Percentiles rank a stretch among this genome's conserved stretches.
These are phyloP conservation scores for Caenorhabditis parvicauda DNA, from an alignment of 2,888 invertebrate genomes.

Conservation along the genomic window DNA sequence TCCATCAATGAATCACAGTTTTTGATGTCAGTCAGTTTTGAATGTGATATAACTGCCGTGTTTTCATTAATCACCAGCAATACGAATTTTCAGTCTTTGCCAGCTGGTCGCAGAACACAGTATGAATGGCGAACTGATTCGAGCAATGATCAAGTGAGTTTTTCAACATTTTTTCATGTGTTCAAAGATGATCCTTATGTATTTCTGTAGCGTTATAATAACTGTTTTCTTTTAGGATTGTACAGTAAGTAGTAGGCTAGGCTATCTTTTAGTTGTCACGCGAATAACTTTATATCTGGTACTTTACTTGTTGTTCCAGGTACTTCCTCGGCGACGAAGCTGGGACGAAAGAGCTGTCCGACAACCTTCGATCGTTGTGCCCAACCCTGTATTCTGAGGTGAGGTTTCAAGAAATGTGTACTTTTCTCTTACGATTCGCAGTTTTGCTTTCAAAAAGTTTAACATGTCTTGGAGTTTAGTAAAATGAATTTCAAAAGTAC, in stretches of 20 bases:
- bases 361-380: conserved; percentile 82
- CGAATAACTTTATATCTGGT: neutral
- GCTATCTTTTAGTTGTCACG: conserved; percentile 1
- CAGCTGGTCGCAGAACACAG: conserved; percentile 37
- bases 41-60: too few relatives aligned
- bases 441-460: too few relatives aligned
- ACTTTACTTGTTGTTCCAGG: conserved; percentile 71
- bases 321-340: conserved; percentile 91
- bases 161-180: too few relatives aligned
- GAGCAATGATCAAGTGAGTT: conserved; percentile 41
- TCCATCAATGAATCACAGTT: too few relatives aligned
- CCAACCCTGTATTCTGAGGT: conserved; percentile 74
- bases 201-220: neutral
- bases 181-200: neutral
- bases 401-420: neutral
- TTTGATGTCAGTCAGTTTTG: too few relatives aligned
- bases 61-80: too few relatives aligned
- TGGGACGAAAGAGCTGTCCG: conserved; percentile 85
- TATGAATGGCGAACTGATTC: conserved; percentile 36
- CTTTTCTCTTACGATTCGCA: too few relatives aligned
- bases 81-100: conserved; percentile 21
- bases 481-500: too few relatives aligned
- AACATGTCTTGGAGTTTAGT: too few relatives aligned
- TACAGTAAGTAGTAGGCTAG: neutral
- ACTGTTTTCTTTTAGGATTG: neutral